phyloP scores from a whole-genome alignment of 2,113 vertebrate species.

The Semnopithecus entellus region DNA sequence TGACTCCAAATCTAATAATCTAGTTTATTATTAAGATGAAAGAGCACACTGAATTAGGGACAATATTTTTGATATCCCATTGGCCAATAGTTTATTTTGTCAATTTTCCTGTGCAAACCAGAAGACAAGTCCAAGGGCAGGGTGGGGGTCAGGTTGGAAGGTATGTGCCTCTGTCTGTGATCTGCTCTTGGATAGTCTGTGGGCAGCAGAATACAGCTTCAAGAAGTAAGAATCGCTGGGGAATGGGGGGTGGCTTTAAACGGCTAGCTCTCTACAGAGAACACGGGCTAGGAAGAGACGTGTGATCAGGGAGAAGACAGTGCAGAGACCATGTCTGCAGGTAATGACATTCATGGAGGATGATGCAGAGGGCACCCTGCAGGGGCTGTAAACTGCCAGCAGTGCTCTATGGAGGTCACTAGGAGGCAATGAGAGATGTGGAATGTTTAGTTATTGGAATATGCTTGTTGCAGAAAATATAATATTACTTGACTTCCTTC shows the following conservation, averaged over 20 bases:
- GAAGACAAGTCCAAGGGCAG: background rate
- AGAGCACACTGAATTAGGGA: background rate
- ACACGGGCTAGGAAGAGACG: accelerated
- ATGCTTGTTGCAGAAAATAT: background rate
- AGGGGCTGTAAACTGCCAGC: background rate
- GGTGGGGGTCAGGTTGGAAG: background rate
- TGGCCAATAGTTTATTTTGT: background rate
- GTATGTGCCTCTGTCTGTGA: background rate
- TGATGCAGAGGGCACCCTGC: accelerated
- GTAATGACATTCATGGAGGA: background rate
- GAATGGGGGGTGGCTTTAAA: background rate
- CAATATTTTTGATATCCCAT: background rate
- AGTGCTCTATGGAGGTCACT: background rate
- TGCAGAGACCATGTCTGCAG: background rate
- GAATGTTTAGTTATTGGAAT: background rate
- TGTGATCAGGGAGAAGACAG: background rate
- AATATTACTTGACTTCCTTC: background rate
- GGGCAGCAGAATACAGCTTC: background rate
- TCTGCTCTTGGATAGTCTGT: background rate
- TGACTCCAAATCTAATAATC: background rate
- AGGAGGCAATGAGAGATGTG: background rate
- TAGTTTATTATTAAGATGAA: background rate
- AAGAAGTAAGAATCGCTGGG: background rate
- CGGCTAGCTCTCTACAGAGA: background rate
- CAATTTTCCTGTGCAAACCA: background rate